Conservation (phyloP, 2,888 invertebrate species). For the Pseudococcus viburni region DNA sequence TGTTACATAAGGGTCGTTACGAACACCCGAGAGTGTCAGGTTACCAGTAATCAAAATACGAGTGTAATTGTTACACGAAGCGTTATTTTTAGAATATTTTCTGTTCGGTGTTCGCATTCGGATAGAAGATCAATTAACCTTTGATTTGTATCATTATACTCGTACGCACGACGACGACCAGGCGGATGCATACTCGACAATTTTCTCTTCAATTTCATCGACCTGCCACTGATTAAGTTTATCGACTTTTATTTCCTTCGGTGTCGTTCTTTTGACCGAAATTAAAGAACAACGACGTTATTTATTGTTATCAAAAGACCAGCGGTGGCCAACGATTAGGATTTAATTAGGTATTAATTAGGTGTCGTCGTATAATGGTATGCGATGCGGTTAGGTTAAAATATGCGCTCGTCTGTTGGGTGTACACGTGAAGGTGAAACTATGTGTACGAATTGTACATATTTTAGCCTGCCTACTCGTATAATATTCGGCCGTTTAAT, state of each 20-base stretch:
- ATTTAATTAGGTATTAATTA: conserved; percentile 26
- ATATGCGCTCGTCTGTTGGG: not conserved
- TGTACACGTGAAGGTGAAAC: not conserved
- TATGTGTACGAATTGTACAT: not conserved
- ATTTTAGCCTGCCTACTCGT: not conserved
- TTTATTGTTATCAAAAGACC: not conserved
- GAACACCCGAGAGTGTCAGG: not conserved
- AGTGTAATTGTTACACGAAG: not conserved
- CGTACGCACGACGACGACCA: not conserved
- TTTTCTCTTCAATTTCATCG: conserved; percentile 4
- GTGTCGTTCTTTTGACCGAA: not conserved
- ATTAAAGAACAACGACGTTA: not conserved
- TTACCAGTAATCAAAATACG: conserved; percentile 18
- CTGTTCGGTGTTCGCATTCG: not conserved
- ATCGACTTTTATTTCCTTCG: not conserved
- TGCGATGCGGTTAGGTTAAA: not conserved
- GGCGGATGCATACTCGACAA: conserved; percentile 5
- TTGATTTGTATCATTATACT: conserved; percentile 5
- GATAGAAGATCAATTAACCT: conserved; percentile 28
- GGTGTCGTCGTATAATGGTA: not conserved
- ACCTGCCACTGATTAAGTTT: conserved; percentile 9
- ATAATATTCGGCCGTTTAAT: not conserved
- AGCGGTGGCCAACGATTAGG: not conserved
- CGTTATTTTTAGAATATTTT: not conserved
- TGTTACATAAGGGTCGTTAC: conserved; percentile 4